Conservation (phyloP, 2,888 invertebrate genomes). For the Gonocerus acuteangulatus region DNA sequence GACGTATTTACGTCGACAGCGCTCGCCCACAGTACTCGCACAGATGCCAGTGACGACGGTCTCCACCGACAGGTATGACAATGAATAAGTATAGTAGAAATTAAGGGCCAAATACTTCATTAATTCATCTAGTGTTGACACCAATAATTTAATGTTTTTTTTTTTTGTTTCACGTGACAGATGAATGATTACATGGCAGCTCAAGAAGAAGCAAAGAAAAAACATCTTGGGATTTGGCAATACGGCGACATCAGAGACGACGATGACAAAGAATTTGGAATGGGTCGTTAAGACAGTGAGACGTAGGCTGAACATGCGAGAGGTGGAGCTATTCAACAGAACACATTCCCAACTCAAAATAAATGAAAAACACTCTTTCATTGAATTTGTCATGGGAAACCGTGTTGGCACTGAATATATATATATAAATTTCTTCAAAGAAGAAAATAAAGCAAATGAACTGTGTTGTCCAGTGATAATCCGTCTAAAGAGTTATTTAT, state of each 20-base stretch:
- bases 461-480: slow-evolving; percentile 25
- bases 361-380: slow-evolving; percentile 13
- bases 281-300: slow-evolving; percentile 33
- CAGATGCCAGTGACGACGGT: too few relatives aligned
- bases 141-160: too few relatives aligned
- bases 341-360: slow-evolving; percentile 22
- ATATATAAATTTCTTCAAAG: slow-evolving; percentile 10
- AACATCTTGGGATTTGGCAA: slow-evolving; percentile 87
- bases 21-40: too few relatives aligned
- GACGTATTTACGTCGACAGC: too few relatives aligned
- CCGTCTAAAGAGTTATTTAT: slow-evolving; percentile 18
- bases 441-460: slow-evolving; percentile 15
- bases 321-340: slow-evolving; percentile 11
- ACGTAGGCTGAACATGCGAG: background rate
- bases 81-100: too few relatives aligned
- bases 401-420: slow-evolving; percentile 11
- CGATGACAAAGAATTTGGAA: slow-evolving; percentile 68
- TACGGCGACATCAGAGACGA: slow-evolving; percentile 98
- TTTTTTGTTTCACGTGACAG: slow-evolving; percentile 43
- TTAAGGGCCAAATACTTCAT: too few relatives aligned
- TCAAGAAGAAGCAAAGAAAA: slow-evolving; percentile 76
- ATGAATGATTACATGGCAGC: slow-evolving; percentile 73
- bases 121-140: too few relatives aligned
- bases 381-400: slow-evolving; percentile 18
- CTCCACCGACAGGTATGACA: too few relatives aligned